A percentile compares a stretch with the other conserved stretches of the same genome.
Evolutionary conservation across 2,888 invertebrate species (phyloP).

Genomic region (Limnephilus auricula): DNA sequence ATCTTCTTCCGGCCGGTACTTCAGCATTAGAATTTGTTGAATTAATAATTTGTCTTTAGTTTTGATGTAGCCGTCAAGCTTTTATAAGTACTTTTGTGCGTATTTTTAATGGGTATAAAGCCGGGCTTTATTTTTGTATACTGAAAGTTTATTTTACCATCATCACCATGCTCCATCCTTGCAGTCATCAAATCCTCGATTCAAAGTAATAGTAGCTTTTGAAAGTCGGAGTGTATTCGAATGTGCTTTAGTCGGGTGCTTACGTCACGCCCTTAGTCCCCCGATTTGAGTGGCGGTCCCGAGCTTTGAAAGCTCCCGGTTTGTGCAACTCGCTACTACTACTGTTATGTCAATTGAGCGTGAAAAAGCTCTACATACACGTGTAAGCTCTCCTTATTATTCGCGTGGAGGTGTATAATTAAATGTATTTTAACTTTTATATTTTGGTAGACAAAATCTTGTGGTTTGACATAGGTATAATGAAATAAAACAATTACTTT

Average conservation of each 20-base stretch:
- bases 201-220: conserved; percentile 31
- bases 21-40: too few relatives aligned
- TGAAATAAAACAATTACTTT: too few relatives aligned
- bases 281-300: conserved; percentile 31
- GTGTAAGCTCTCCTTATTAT: background rate
- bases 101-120: too few relatives aligned
- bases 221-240: conserved; percentile 22
- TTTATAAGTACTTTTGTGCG: too few relatives aligned
- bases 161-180: background rate
- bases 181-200: background rate
- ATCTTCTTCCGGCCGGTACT: too few relatives aligned
- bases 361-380: background rate
- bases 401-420: background rate
- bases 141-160: background rate
- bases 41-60: too few relatives aligned
- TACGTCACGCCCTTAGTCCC: conserved; percentile 14
- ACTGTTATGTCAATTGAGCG: conserved; percentile 6
- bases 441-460: too few relatives aligned
- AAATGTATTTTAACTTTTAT: background rate
- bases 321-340: conserved; percentile 13
- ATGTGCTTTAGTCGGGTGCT: conserved; percentile 20
- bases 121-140: too few relatives aligned
- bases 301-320: conserved; percentile 4
- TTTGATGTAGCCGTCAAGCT: too few relatives aligned
- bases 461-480: too few relatives aligned